Base-by-base conservation (phyloP, 2,113 vertebrate species). In the Acrocephalus kingi region DNA sequence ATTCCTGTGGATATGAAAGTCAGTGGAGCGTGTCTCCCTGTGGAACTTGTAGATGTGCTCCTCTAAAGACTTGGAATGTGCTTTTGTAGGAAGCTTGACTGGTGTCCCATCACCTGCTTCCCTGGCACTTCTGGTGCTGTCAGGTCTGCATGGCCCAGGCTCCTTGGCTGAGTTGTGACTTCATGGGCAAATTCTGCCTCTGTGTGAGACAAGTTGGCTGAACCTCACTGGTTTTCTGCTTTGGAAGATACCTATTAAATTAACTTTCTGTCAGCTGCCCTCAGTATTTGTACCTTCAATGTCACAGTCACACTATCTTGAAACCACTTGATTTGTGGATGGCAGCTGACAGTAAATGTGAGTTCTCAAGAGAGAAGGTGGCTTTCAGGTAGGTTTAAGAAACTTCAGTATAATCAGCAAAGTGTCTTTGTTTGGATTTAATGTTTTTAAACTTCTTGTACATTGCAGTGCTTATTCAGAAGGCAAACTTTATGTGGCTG, bases 261-360 rank as follows among this genome's bases (percentile, higher is more conserved):
- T 30, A 33, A 6, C 12, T 74, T 51, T 69, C 20, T 96, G 96
- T 43, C 76, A 98, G 98, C 41, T 97, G 93, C 49, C 14, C 78
- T 94, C 85, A 66, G 54, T 74, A 98, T 54, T 83, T 92, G 97
- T 46, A 98, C 79, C 77, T 89, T 98, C 88, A 98, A 6, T 19
- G 97, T 95, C 80, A 98, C 62, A 16, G 55, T 73, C 17, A 90
- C 95, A 3, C 97, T 79, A 58, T 97, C 98, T n/a, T 98, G 97
- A 97, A 98, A 98, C 98, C 98, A 98, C 28, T 97, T 98, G 64
- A 98, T 68, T 67, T 96, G 92, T 35, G 98, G 98, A 75, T 98
- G 94, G 56, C 96, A 73, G 76, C 84, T 51, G 94, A 97, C 63
- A 82, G 81, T 54, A 95, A 94, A 45, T 98, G 98, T 16, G 84